A percentile compares a stretch with the other conserved stretches of the same genome.
These are phyloP conservation scores for Rhineura floridana DNA, from an alignment of 2,113 vertebrate species.

Conservation along the genomic window DNA sequence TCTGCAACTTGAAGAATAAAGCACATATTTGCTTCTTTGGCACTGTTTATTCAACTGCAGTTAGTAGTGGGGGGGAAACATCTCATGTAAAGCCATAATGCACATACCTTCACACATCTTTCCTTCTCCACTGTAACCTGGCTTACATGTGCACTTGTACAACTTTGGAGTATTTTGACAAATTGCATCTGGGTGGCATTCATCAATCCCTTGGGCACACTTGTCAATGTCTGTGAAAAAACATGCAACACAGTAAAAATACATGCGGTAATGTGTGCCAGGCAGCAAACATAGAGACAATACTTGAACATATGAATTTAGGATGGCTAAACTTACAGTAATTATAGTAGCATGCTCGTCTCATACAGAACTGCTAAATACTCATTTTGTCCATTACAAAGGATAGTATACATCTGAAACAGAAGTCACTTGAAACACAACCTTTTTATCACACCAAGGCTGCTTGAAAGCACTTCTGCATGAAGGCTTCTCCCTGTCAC, in stretches of 20 bases:
- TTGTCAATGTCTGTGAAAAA: constrained; percentile 88
- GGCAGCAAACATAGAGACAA: background rate
- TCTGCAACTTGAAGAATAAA: background rate
- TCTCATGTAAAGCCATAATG: background rate
- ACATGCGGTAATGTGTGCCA: fast-evolving
- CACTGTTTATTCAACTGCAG: background rate
- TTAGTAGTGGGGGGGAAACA: background rate
- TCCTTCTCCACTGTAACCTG: constrained; percentile 92
- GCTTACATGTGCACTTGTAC: constrained; percentile 93
- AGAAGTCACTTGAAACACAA: background rate
- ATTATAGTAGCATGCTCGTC: background rate
- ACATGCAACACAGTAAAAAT: background rate
- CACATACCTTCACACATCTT: constrained; percentile 85
- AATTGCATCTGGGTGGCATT: constrained; percentile 93
- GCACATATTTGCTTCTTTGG: background rate
- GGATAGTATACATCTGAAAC: background rate
- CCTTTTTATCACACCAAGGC: background rate
- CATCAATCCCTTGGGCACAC: constrained; percentile 87
- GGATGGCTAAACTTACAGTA: background rate
- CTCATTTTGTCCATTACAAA: background rate
- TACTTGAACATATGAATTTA: background rate
- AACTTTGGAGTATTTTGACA: constrained; percentile 91
- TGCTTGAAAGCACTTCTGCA: background rate
- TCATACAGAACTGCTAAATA: background rate
- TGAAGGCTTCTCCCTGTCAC: background rate